These are phyloP conservation scores for Rhea pennata DNA, from an alignment of 2,113 vertebrate genomes.

Conservation along the genomic window DNA sequence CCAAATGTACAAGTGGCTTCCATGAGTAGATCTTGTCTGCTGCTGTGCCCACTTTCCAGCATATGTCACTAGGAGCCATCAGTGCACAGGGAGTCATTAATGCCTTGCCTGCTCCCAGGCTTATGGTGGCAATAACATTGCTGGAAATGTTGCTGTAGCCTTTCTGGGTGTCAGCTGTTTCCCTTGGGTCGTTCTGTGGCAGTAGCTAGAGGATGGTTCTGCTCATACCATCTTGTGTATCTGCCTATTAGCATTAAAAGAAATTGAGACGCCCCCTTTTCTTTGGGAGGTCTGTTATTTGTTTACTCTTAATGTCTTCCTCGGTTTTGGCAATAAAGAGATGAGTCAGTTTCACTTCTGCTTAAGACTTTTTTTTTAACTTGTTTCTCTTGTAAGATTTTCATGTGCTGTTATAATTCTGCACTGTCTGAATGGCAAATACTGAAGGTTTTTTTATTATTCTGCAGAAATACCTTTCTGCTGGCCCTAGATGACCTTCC, in stretches of 20 bases:
- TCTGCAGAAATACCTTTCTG: neutral
- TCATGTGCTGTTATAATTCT: conserved; percentile 4
- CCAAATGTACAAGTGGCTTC: fast-evolving
- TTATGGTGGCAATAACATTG: neutral
- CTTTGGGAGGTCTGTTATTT: conserved; percentile 52
- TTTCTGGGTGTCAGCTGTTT: fast-evolving
- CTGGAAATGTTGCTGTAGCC: fast-evolving
- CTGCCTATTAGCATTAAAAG: neutral
- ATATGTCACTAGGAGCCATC: neutral
- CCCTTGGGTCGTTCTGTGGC: neutral
- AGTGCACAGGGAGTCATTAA: neutral
- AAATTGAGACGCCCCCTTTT: neutral
- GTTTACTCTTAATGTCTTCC: neutral
- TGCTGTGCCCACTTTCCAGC: neutral
- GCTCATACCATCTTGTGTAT: neutral
- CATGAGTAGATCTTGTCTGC: fast-evolving
- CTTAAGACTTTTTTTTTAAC: conserved; percentile 26
- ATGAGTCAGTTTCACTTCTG: conserved; percentile 66
- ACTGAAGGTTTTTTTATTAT: neutral
- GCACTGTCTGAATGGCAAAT: neutral
- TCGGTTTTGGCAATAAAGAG: conserved; percentile 53
- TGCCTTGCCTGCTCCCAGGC: neutral
- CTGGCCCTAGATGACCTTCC: neutral
- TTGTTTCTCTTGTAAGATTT: neutral
- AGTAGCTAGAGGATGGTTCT: neutral